Base-by-base conservation (phyloP, 2,888 invertebrate species). In the Catocala fraxini region DNA sequence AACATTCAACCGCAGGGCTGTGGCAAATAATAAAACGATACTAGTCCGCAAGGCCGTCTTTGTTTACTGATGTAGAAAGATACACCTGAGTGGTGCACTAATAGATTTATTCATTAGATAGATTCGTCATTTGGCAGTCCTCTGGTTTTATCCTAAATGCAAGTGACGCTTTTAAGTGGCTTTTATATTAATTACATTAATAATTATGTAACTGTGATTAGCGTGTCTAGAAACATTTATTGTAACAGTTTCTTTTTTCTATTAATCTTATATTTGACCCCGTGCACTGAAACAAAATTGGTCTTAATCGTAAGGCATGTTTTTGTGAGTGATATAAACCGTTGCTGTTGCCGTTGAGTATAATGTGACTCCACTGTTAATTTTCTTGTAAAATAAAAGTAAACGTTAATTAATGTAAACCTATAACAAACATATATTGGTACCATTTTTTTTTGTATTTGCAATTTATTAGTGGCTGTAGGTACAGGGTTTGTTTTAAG, bases 61-160 rank as follows among this genome's bases (percentile, higher is more conserved):
- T 92, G 91, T 91, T 91, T 91, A 93, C 89, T 85, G 83, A 84
- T 81, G 88, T 87, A 88, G 89, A 90, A 86, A 89, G 85, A 86
- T 78, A 88, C 84, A 82, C 80, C 79, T 82, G 71, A 77, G 76
- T 77, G 71, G 71, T 77, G 73, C 72, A 77, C 71, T 79, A 73
- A 34, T 47, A 60, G 54, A 43, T 60, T 58, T 43, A 68, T 65
- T 35, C 56, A 62, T 49, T 43, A n/a, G 48, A 56, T 53, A 39
- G 48, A 53, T 56, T 56, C 51, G 51, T 7, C 58, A 48, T 63
- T 59, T 51, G 51, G 43, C 51, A 51, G 63, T 46, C 34, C 51
- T 13, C 35, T 52, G 13, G 48, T 53, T 42, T 47, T 35, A 35
- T 35, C 35, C 12, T 39, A 9, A n/a, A 15, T 15, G 39, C 15